Base-by-base conservation (phyloP, 2,888 invertebrate genomes). In the Lasioglossum malachurum region DNA sequence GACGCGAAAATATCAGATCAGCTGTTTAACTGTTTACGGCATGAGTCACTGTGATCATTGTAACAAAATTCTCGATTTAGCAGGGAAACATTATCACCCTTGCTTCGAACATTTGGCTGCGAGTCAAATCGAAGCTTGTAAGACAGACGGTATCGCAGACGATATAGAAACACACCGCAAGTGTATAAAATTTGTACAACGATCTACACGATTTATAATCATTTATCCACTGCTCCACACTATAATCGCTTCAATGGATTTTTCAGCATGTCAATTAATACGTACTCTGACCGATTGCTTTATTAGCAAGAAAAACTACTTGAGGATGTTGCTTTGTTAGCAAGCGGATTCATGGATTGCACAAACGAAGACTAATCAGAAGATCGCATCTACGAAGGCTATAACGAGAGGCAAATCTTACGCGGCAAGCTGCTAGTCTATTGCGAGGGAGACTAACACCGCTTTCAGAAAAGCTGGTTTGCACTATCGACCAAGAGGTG, bases 371-470 rank as follows among this genome's bases (percentile, higher is more conserved):
- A 31, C 49, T 77, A 71, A 80, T 86, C 69, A 7, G 76, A 80
- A 80, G 60, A 19, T 86, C 85, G 76, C 86, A 78, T 80, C 78
- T 38, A 49, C 49, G 86, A 76, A 78, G 84, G 79, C 84, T 35
- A 35, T 85, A 86, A 86, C 76, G 69, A 86, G 86, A 80, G 84
- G 77, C 80, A 19, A 78, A 64, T 75, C 75, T 78, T 74, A 35
- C 19, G 74, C 84, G 84, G 84, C 85, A 60, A 84, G 60, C 73
- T 74, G 79, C 79, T 85, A 79, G 67, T 73, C 79, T 57, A 73
- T 72, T 78, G n/a, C 80, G 57, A 75, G 44, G 78, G 41, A 75
- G 69, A 87, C 82, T 87, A 86, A 87, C 86, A 86, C 71, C 86
- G 76, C 60, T 87, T 82, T 86, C 76, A 77, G 60, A 74, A 78